Evolutionary conservation across 2,113 vertebrate genomes (phyloP).

Genomic region (Halichoerus grypus): DNA sequence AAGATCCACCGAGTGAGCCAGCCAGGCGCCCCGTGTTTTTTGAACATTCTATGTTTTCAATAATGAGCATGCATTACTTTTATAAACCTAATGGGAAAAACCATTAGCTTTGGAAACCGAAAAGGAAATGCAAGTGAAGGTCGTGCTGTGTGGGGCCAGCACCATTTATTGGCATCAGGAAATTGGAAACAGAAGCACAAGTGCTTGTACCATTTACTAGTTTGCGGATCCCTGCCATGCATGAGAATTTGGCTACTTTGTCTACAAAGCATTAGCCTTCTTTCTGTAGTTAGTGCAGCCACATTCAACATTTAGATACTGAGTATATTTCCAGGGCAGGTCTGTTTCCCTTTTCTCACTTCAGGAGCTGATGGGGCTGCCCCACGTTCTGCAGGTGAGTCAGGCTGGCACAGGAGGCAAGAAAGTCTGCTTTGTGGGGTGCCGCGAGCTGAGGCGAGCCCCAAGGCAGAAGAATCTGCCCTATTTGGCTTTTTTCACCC

Average conservation of each 20-base stretch:
- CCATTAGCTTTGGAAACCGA: background rate
- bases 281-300: background rate
- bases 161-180: background rate
- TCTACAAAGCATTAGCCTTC: background rate
- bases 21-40: background rate
- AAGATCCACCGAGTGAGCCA: background rate
- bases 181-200: background rate
- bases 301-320: background rate
- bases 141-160: rapidly evolving
- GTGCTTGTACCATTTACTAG: rapidly evolving
- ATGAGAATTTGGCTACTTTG: background rate
- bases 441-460: no score
- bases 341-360: no score
- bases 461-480: no score
- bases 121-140: background rate
- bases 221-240: background rate
- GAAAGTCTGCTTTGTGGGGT: background rate
- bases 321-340: background rate
- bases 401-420: no score
- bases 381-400: background rate
- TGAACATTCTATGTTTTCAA: background rate
- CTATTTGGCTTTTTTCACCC: rapidly evolving
- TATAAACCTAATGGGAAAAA: background rate
- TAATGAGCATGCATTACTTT: background rate
- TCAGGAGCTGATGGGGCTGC: background rate